Conservation (phyloP, 1,140 invertebrate species). For the Tetramorium simillimum region DNA sequence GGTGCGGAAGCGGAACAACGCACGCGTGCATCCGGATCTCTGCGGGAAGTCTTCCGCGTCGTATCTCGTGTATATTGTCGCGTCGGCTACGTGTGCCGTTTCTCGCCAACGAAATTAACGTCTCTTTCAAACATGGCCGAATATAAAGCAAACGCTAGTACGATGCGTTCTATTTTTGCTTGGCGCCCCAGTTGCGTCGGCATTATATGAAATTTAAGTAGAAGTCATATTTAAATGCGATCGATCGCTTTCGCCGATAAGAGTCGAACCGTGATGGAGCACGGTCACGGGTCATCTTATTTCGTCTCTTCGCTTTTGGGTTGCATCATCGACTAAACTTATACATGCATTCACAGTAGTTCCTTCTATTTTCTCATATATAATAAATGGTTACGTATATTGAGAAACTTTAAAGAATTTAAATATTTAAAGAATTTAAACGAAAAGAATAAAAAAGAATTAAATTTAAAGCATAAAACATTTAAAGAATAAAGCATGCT, state of each 20-base stretch:
- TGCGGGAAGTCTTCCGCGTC: constrained; percentile 41
- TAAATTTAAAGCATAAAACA: no score
- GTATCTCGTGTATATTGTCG: not conserved
- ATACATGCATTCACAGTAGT: not conserved
- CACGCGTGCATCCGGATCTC: constrained; percentile 38
- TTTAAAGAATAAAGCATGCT: not conserved
- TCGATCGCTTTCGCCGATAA: constrained; percentile 52
- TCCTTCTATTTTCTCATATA: not conserved
- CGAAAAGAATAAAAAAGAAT: no score
- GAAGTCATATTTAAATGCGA: constrained; percentile 57
- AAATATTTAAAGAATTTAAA: no score
- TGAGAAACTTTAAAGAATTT: not conserved
- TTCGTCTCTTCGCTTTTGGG: not conserved
- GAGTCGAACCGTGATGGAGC: not conserved
- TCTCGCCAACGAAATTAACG: constrained; percentile 21
- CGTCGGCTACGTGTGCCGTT: constrained; percentile 15
- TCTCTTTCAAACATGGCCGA: constrained; percentile 28
- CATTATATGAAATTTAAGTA: constrained; percentile 59
- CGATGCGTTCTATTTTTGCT: constrained; percentile 51
- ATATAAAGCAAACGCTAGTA: constrained; percentile 16
- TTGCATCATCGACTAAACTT: not conserved
- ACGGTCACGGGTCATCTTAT: constrained; percentile 49
- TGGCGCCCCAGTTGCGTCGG: constrained; percentile 46
- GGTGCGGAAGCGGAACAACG: not conserved
- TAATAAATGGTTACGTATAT: not conserved